Conservation (phyloP, 1,140 invertebrate species). For the Temnothorax curvispinosus region DNA sequence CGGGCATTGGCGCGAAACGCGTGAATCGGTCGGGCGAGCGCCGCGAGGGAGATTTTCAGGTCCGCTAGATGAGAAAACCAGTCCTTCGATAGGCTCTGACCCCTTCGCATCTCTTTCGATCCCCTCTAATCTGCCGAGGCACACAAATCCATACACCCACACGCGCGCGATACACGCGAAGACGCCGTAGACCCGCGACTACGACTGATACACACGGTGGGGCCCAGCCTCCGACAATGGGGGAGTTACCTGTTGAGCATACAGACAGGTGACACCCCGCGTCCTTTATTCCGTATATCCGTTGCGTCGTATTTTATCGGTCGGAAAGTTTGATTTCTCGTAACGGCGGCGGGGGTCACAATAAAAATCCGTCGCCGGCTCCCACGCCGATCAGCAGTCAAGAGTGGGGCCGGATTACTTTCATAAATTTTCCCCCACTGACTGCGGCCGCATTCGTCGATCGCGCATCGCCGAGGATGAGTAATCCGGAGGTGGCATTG, state of each 20-base stretch:
- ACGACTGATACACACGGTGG: slow-evolving; percentile 26
- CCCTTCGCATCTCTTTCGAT: slow-evolving; percentile 51
- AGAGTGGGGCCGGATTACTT: slow-evolving; percentile 79
- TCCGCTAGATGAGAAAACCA: slow-evolving; percentile 75
- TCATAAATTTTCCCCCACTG: slow-evolving; percentile 78
- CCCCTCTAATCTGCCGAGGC: slow-evolving; percentile 35
- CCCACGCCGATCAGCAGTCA: slow-evolving; percentile 85
- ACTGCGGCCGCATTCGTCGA: slow-evolving; percentile 61
- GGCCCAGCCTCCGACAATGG: slow-evolving; percentile 73
- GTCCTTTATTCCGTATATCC: slow-evolving; percentile 76
- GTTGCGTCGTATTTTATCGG: slow-evolving; percentile 82
- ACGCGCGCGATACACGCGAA: neutral
- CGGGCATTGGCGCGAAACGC: slow-evolving; percentile 59
- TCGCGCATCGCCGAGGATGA: slow-evolving; percentile 57
- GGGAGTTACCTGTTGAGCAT: slow-evolving; percentile 82
- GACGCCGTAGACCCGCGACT: slow-evolving; percentile 30
- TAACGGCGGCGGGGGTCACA: slow-evolving; percentile 61
- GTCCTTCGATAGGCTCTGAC: slow-evolving; percentile 56
- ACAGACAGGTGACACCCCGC: slow-evolving; percentile 83
- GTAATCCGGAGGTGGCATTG: slow-evolving; percentile 59
- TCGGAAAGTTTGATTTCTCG: slow-evolving; percentile 83
- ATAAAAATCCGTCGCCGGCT: slow-evolving; percentile 78
- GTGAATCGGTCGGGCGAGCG: slow-evolving; percentile 60
- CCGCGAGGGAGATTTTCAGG: slow-evolving; percentile 71
- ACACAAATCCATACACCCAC: slow-evolving; percentile 58